phyloP scores from a whole-genome alignment of 2,888 invertebrate genomes.

The Drosophila neotestacea region DNA sequence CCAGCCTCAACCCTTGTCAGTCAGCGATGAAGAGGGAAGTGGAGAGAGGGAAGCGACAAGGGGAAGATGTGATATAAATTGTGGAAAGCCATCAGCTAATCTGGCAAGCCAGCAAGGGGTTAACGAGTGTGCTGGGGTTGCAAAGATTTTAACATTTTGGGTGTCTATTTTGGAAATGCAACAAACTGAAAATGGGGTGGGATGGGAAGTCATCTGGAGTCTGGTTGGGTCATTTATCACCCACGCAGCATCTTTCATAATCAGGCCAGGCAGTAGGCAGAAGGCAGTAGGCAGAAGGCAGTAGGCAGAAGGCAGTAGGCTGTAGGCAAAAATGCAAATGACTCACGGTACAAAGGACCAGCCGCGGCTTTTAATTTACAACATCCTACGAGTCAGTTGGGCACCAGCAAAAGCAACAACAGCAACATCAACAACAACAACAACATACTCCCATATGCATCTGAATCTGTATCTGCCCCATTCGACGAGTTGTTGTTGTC shows the following conservation, averaged over 20 bases:
- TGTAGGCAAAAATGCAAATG: conserved; percentile 82
- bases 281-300: conserved; percentile 72
- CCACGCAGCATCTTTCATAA: conserved; percentile 85
- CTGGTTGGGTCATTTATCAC: conserved; percentile 83
- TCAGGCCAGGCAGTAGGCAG: conserved; percentile 78
- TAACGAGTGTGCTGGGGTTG: conserved; percentile 74
- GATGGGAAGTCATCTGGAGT: conserved; percentile 52
- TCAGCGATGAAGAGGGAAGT: neutral
- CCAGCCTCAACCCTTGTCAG: conserved; percentile 59
- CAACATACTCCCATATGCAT: conserved; percentile 35
- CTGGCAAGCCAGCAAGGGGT: conserved; percentile 80
- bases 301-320: conserved; percentile 72
- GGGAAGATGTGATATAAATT: conserved; percentile 54
- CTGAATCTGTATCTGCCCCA: conserved; percentile 42
- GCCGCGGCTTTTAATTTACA: conserved; percentile 83
- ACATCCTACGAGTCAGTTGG: conserved; percentile 72
- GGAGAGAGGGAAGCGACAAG: neutral
- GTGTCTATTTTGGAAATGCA: conserved; percentile 61
- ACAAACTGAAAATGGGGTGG: conserved; percentile 54
- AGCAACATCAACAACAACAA: neutral
- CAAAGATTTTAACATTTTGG: conserved; percentile 51
- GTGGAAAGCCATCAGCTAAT: conserved; percentile 70
- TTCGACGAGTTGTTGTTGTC: conserved; percentile 19
- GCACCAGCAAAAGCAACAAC: conserved; percentile 35
- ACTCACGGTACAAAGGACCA: conserved; percentile 79